phyloP scores from a whole-genome alignment of 2,888 invertebrate species.

The Rhagophthalmus giganteus region DNA sequence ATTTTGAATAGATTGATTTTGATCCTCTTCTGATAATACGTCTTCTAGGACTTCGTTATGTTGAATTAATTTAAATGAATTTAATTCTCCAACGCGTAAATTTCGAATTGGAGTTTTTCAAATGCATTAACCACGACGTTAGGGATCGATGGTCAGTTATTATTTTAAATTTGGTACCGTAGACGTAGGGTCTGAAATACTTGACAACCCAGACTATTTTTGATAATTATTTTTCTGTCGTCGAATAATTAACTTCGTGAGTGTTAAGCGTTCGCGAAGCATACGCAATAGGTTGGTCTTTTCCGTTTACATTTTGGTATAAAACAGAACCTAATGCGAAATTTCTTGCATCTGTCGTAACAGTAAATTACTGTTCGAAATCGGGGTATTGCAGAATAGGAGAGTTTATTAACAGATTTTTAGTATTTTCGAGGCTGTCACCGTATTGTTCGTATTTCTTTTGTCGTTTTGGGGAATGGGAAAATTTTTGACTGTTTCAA shows the following conservation, averaged over 20 bases:
- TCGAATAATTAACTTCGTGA: conserved; percentile 33
- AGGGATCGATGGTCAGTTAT: conserved; percentile 30
- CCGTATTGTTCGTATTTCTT: too few relatives aligned
- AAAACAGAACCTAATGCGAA: conserved; percentile 30
- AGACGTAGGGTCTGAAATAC: conserved; percentile 34
- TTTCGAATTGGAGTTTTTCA: conserved; percentile 5
- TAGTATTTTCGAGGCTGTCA: too few relatives aligned
- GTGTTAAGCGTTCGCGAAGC: conserved; percentile 33
- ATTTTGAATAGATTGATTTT: too few relatives aligned
- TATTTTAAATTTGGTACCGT: conserved; percentile 28
- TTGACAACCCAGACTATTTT: conserved; percentile 31
- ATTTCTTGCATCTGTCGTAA: conserved; percentile 34
- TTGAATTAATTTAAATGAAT: too few relatives aligned
- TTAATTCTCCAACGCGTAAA: too few relatives aligned
- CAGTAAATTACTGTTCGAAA: conserved; percentile 31
- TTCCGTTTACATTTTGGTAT: conserved; percentile 30
- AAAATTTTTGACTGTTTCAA: too few relatives aligned
- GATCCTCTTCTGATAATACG: too few relatives aligned
- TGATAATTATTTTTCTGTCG: conserved; percentile 34
- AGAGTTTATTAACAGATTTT: conserved; percentile 34
- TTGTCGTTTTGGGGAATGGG: too few relatives aligned
- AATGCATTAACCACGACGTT: conserved; percentile 22
- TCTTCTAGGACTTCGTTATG: too few relatives aligned
- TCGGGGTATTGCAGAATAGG: conserved; percentile 34
- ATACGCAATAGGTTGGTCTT: conserved; percentile 32